A percentile compares a stretch with the other conserved stretches of the same genome.
phyloP scores from a whole-genome alignment of 2,113 vertebrate genomes.

The Xenopus tropicalis region UCB_Xtro_10.0 CM004445.2:33001001-33001500 shows the following conservation, averaged over 20 bases:
- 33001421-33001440: no score
- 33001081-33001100: slow-evolving; percentile 59
- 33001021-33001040: slow-evolving; percentile 30
- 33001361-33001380: no score
- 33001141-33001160: slow-evolving; percentile 94
- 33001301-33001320: no score
- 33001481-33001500: no score
- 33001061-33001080: slow-evolving; percentile 57
- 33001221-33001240: slow-evolving; percentile 91
- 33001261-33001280: no score
- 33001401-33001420: no score
- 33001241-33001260: slow-evolving; percentile 69
- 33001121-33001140: slow-evolving; percentile 63
- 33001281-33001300: no score
- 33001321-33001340: no score
- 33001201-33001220: slow-evolving; percentile 83
- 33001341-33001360: no score
- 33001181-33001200: slow-evolving; percentile 90
- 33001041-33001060: slow-evolving; percentile 61
- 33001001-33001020: slow-evolving; percentile 51
- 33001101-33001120: slow-evolving; percentile 66
- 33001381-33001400: no score
- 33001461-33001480: no score
- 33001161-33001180: slow-evolving; percentile 95
- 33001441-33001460: no score